These are phyloP conservation scores for Brachionus paranguensis DNA, from an alignment of 1,140 invertebrate species.

Conservation along the genomic window DNA sequence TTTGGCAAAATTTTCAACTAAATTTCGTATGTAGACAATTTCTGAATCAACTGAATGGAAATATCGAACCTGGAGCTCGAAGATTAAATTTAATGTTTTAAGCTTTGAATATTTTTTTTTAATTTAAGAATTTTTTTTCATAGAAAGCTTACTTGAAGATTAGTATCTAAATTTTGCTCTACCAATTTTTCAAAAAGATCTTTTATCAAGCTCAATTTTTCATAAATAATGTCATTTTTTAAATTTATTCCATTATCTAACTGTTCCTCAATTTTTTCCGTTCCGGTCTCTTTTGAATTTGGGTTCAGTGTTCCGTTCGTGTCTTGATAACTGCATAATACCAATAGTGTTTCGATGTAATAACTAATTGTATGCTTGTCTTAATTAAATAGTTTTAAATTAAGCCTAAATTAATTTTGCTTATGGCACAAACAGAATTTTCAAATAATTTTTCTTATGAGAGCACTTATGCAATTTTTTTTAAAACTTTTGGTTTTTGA, in stretches of 20 bases:
- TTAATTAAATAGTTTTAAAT: not conserved
- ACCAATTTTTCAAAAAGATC: not conserved
- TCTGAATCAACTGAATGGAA: not conserved
- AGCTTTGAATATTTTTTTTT: not conserved
- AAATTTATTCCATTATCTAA: not conserved
- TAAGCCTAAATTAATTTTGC: not conserved
- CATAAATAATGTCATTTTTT: not conserved
- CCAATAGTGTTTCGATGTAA: constrained; percentile 6
- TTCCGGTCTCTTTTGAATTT: not conserved
- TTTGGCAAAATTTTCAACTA: not conserved
- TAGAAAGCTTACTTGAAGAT: not conserved
- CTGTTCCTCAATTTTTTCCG: not conserved
- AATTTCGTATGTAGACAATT: not conserved
- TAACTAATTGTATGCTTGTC: not conserved
- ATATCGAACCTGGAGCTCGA: not conserved
- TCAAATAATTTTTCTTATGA: not conserved
- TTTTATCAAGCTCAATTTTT: not conserved
- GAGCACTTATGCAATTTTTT: not conserved
- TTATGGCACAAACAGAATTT: not conserved
- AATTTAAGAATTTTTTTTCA: not conserved
- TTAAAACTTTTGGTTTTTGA: not conserved
- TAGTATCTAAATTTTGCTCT: not conserved
- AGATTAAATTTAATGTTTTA: constrained; percentile 15
- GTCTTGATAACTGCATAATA: constrained; percentile 5
- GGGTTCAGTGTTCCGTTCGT: not conserved